A percentile compares a stretch with the other conserved stretches of the same genome.
phyloP scores from a whole-genome alignment of 1,140 invertebrate genomes.

The Battus philenor region DNA sequence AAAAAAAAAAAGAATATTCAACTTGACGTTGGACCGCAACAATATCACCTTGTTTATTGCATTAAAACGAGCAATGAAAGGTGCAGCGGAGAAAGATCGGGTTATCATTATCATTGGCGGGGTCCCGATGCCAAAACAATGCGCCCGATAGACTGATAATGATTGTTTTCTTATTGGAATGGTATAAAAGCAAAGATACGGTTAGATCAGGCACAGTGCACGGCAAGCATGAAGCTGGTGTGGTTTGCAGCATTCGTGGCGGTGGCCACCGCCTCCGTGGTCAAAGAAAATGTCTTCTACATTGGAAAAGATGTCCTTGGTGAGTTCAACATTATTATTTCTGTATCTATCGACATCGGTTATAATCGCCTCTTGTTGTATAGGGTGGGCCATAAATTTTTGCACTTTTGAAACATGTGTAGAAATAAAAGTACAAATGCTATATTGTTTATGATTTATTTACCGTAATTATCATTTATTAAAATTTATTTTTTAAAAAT shows the following conservation, averaged over 20 bases:
- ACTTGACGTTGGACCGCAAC: too few species aligned
- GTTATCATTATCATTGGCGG: constrained; percentile 20
- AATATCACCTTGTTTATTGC: too few species aligned
- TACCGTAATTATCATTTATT: too few species aligned
- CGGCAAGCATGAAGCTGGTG: constrained; percentile 44
- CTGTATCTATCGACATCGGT: not conserved
- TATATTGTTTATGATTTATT: too few species aligned
- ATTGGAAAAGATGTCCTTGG: constrained; percentile 49
- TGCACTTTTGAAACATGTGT: too few species aligned
- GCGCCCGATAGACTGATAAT: constrained; percentile 1
- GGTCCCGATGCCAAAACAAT: constrained; percentile 22
- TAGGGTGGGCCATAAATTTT: too few species aligned
- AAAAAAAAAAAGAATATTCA: too few species aligned
- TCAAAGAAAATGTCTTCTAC: constrained; percentile 38
- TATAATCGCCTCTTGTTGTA: not conserved
- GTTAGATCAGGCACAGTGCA: constrained; percentile 28
- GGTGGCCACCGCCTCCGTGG: constrained; percentile 38
- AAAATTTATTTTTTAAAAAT: too few species aligned
- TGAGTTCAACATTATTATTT: constrained; percentile 28
- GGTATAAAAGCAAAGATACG: constrained; percentile 41
- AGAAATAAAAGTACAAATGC: too few species aligned
- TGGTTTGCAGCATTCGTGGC: constrained; percentile 43
- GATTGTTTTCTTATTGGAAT: constrained; percentile 8
- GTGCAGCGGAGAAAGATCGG: constrained; percentile 11
- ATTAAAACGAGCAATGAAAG: too few species aligned